Evolutionary conservation across 2,797 vertebrate genomes (phyloP).

Genomic region (Epinephelus awoara): DNA sequence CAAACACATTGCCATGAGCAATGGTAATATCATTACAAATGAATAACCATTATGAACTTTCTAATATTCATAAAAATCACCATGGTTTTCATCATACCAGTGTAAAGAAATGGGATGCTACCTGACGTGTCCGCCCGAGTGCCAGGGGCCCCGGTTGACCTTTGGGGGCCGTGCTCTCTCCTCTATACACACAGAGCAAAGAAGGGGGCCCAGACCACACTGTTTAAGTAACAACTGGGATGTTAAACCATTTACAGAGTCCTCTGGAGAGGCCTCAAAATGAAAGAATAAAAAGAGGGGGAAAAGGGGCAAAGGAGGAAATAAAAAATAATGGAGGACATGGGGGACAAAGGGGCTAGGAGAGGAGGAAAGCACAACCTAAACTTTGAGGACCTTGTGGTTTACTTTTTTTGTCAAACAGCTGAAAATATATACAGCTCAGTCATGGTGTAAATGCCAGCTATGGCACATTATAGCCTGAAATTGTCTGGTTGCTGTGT

Average conservation of each 20-base stretch:
- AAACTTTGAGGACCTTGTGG: conserved; percentile 84
- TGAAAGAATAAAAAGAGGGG: conserved; percentile 49
- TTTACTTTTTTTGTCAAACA: conserved; percentile 31
- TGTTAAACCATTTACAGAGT: conserved; percentile 82
- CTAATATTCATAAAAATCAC: conserved; percentile 74
- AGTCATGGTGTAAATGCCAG: not conserved
- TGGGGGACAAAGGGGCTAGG: conserved; percentile 57
- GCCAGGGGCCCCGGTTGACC: conserved; percentile 81
- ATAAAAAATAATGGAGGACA: conserved; percentile 65
- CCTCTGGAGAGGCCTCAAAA: conserved; percentile 77
- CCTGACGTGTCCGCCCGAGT: conserved; percentile 85
- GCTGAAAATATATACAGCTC: conserved; percentile 17
- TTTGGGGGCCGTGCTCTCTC: conserved; percentile 82
- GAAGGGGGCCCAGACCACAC: conserved; percentile 82
- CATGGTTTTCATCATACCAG: conserved; percentile 86
- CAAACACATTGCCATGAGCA: conserved; percentile 71
- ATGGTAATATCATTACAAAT: conserved; percentile 73
- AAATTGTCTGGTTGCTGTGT: conserved; percentile 1
- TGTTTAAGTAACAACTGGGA: conserved; percentile 85
- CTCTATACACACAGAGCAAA: conserved; percentile 85
- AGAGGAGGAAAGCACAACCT: conserved; percentile 88
- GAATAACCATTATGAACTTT: conserved; percentile 66
- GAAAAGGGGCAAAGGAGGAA: conserved; percentile 52
- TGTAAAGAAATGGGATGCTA: conserved; percentile 88
- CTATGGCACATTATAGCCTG: not conserved